Evolutionary conservation across 2,113 vertebrate genomes (phyloP).

Genomic region (Malurus elegans): DNA sequence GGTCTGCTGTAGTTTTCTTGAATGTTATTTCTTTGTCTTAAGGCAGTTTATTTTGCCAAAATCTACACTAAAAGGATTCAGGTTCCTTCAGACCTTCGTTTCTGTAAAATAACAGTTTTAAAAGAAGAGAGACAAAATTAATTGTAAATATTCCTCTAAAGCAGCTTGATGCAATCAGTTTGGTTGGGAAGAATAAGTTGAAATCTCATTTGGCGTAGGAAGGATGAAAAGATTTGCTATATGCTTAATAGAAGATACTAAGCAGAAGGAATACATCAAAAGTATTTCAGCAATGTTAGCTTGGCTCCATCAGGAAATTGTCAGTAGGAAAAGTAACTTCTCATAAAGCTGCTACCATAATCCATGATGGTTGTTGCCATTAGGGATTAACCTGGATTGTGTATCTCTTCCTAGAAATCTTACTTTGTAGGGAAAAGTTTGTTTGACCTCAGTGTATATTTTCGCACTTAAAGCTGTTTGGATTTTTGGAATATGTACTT

Average conservation of each 20-base stretch:
- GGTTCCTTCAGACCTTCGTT: not conserved
- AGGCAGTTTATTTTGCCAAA: not conserved
- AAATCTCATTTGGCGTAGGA: not conserved
- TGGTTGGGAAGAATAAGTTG: not conserved
- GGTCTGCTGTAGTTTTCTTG: not conserved
- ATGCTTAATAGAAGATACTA: not conserved
- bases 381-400: not conserved
- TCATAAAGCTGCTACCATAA: not conserved
- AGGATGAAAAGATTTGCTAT: not conserved
- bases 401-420: not conserved
- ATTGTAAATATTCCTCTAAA: not conserved
- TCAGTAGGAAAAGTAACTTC: not conserved
- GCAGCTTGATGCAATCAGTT: not conserved
- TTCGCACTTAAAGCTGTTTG: not conserved
- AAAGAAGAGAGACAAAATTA: not conserved
- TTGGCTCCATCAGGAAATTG: not conserved
- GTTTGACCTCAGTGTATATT: not conserved
- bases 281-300: not conserved
- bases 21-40: not conserved
- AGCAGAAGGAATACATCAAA: not conserved
- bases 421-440: not conserved
- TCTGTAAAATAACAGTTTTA: not conserved
- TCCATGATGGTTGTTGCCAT: not conserved
- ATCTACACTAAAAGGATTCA: not conserved
- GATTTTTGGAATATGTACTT: not conserved